Evolutionary conservation across 2,797 vertebrate species (phyloP).

Genomic region (Sebastes cheni): DNA sequence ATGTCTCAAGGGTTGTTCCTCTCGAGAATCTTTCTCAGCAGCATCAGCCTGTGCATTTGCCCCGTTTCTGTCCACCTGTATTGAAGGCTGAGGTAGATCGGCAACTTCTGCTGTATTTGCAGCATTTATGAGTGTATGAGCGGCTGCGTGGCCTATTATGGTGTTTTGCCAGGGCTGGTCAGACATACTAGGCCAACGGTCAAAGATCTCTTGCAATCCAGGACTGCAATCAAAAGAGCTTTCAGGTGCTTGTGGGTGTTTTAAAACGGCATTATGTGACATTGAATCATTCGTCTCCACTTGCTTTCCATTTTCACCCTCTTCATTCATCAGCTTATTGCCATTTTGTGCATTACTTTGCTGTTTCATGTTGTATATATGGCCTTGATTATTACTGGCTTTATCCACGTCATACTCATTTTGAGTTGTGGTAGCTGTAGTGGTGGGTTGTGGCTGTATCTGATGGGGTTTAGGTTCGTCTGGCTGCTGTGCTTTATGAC

Average conservation of each 20-base stretch:
- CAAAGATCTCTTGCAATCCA: slow-evolving; percentile 89
- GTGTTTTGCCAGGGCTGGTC: slow-evolving; percentile 64
- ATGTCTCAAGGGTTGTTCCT: not conserved
- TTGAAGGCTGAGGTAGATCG: not conserved
- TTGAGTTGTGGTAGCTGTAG: not conserved
- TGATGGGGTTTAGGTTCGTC: not conserved
- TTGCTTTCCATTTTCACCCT: not conserved
- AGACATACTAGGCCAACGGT: slow-evolving; percentile 87
- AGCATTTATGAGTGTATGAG: slow-evolving; percentile 5
- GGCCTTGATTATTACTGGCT: not conserved
- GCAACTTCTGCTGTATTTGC: not conserved
- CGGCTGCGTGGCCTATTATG: not conserved
- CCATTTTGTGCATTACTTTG: not conserved
- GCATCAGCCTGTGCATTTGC: not conserved
- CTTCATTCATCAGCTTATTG: not conserved
- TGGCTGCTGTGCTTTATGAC: not conserved
- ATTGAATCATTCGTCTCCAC: not conserved
- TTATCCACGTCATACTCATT: not conserved
- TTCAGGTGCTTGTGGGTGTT: slow-evolving; percentile 47
- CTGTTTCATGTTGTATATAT: not conserved
- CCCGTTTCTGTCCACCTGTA: not conserved
- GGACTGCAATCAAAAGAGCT: slow-evolving; percentile 85
- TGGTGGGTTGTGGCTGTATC: not conserved
- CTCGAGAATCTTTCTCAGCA: not conserved
- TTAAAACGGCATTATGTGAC: slow-evolving; percentile 24